phyloP scores from a whole-genome alignment of 1,140 invertebrate genomes.

The Caenorhabditis brenneri region DNA sequence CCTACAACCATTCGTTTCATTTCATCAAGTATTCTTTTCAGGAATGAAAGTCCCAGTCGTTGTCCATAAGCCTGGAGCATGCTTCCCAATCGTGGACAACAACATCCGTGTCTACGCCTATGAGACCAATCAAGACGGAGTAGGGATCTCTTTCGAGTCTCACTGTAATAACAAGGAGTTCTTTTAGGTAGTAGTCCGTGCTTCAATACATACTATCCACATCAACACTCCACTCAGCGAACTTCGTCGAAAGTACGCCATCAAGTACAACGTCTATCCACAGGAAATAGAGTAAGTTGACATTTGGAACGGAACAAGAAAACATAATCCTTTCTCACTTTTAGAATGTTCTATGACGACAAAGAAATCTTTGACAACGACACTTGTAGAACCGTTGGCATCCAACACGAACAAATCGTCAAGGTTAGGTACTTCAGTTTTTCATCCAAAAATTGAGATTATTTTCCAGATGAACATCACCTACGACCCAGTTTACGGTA shows the following conservation, averaged over 20 bases:
- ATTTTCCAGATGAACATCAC: slow-evolving; percentile 1
- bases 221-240: background rate
- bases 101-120: background rate
- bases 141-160: background rate
- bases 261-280: background rate
- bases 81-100: background rate
- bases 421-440: background rate
- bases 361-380: slow-evolving; percentile 23
- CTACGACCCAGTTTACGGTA: too few relatives aligned
- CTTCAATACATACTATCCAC: background rate
- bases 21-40: background rate
- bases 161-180: too few relatives aligned
- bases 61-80: background rate
- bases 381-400: background rate
- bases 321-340: background rate
- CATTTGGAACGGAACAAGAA: background rate
- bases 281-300: slow-evolving; percentile 19
- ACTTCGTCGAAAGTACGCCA: background rate
- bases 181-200: background rate
- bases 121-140: background rate
- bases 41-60: background rate
- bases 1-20: background rate
- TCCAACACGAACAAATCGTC: background rate
- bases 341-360: slow-evolving; percentile 13
- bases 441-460: background rate